Conservation (phyloP, 2,797 vertebrate species). For the Hypotaenidia philippensis region DNA sequence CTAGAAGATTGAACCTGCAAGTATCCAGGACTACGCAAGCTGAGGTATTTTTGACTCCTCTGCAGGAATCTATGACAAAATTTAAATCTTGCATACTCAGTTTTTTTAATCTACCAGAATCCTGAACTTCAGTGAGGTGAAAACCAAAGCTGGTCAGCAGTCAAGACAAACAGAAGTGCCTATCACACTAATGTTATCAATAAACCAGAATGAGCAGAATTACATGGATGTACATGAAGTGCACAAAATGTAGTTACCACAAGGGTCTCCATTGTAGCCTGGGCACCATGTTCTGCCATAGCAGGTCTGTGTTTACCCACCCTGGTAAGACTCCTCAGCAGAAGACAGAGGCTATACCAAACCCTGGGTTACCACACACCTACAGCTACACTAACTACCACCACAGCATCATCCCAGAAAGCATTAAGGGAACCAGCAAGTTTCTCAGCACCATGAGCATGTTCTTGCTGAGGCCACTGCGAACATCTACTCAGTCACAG, state of each 20-base stretch:
- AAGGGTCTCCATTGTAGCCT: not conserved
- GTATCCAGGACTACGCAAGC: not conserved
- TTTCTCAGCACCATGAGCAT: not conserved
- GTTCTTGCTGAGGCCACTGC: not conserved
- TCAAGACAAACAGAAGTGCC: not conserved
- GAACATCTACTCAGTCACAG: not conserved
- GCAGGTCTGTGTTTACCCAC: not conserved
- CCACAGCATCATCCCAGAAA: not conserved
- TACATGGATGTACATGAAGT: not conserved
- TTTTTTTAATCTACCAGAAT: not conserved
- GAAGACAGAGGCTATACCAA: not conserved
- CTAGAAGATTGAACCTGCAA: not conserved
- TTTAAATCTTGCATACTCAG: not conserved
- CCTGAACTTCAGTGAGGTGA: not conserved
- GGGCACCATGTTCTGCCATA: not conserved
- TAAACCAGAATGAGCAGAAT: not conserved
- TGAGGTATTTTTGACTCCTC: not conserved
- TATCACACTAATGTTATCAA: not conserved
- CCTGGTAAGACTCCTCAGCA: not conserved
- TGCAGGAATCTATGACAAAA: not conserved
- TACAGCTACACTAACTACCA: not conserved
- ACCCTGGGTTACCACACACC: not conserved
- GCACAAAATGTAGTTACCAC: not conserved
- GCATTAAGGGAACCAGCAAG: not conserved
- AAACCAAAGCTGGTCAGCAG: not conserved